Evolutionary conservation across 2,888 invertebrate species (phyloP).

Genomic region (Colletes collaris): DNA sequence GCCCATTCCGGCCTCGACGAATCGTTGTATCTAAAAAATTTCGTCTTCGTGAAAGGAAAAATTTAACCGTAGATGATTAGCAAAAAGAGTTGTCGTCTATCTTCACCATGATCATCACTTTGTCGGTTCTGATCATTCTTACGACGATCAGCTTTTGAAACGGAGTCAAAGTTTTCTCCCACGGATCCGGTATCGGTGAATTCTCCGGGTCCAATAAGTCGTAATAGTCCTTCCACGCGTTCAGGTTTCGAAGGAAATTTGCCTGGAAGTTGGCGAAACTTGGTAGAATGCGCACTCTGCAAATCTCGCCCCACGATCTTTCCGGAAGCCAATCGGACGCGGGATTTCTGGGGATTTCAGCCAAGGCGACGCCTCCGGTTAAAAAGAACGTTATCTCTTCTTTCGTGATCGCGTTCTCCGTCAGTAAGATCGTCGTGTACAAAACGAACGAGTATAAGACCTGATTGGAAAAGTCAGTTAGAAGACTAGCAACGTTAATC

Average conservation of each 20-base stretch:
- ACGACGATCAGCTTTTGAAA: conserved; percentile 86
- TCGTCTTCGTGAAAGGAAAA: too few species aligned
- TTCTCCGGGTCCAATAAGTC: conserved; percentile 82
- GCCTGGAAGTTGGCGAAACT: conserved; percentile 81
- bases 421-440: conserved; percentile 82
- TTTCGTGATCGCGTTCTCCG: conserved; percentile 79
- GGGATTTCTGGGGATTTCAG: conserved; percentile 84
- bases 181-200: conserved; percentile 83
- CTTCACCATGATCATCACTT: conserved; percentile 77
- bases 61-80: too few species aligned
- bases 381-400: conserved; percentile 87
- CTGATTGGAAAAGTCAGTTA: conserved; percentile 20
- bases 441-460: conserved; percentile 86
- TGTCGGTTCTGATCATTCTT: conserved; percentile 85
- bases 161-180: conserved; percentile 83
- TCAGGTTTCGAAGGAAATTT: conserved; percentile 81
- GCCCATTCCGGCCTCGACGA: conserved; percentile 80
- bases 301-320: conserved; percentile 85
- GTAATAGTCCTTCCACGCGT: conserved; percentile 84
- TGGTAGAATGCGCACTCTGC: conserved; percentile 81
- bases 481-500: too few species aligned
- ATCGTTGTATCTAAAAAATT: conserved; percentile 80
- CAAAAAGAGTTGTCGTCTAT: neutral
- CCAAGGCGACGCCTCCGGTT: conserved; percentile 90
- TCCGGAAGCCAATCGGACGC: conserved; percentile 84